Conservation (phyloP, 2,797 vertebrate species). For the Mormyrops attenuatus region DNA sequence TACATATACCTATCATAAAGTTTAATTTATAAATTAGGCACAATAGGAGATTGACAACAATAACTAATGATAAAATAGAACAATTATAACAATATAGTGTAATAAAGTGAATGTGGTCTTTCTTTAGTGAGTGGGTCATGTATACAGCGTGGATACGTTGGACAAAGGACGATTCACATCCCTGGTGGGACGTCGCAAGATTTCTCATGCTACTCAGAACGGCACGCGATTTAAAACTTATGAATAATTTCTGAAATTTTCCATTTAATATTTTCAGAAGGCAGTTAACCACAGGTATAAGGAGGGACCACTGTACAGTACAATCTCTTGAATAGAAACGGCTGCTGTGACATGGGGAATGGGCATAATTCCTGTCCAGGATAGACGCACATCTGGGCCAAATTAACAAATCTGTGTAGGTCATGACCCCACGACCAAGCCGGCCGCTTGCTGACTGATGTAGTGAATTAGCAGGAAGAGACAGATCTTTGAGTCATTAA, state of each 20-base stretch:
- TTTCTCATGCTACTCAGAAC: background rate
- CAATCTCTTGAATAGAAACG: background rate
- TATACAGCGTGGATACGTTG: background rate
- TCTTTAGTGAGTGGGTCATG: background rate
- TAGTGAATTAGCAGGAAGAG: conserved; percentile 15
- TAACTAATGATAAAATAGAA: background rate
- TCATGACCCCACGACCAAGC: background rate
- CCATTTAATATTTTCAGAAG: background rate
- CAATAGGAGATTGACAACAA: background rate
- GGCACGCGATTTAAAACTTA: background rate
- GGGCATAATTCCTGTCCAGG: background rate
- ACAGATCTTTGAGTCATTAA: conserved; percentile 17
- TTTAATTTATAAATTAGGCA: background rate
- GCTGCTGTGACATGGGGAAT: background rate
- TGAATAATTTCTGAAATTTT: background rate
- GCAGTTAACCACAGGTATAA: background rate
- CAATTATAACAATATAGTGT: background rate
- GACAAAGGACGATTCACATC: background rate
- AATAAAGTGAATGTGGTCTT: background rate
- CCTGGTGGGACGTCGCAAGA: background rate
- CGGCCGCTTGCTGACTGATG: conserved; percentile 6
- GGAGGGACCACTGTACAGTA: background rate
- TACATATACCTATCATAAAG: background rate
- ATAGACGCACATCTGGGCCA: background rate
- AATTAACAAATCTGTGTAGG: background rate